Evolutionary conservation across 2,888 invertebrate species (phyloP), one percentile per base, ranked within the genome.

Genomic region (Cabera pusaria): DNA sequence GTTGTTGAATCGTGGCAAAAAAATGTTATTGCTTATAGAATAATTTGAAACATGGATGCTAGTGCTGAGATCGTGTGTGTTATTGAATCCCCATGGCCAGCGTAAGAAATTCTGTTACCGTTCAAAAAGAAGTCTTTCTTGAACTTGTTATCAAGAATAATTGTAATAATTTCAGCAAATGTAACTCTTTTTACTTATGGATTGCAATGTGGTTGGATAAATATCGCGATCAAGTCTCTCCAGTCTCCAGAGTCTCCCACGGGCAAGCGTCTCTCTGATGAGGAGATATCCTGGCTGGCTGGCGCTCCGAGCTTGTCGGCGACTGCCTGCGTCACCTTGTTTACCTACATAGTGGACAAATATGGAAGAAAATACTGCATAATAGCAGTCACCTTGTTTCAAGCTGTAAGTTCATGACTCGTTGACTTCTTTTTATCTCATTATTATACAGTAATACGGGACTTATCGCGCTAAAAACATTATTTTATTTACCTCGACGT

Each of bases 191-290:
- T 84, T 24, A 68, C 64, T 2, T 68, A 79, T 35, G 86, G 86
- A 0, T 57, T 73, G 4, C 72, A 75, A 24, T 55, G 69, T 3
- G 85, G 84, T 2, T 88, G 84, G 81, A 66, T 81, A 2, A 79
- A 88, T 0, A 78, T 82, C 0, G 72, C 76, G 37, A 56, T 78
- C 1, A 64, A 66, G 1, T 52, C 69, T 6, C 62, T 87, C 16
- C 64, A 76, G 34, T 72, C 78, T 0, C 53, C 55, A 1, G 24
- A 37, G 0, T 65, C 74, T 1, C 76, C 80, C 0, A 48, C 71
- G 1, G 76, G 71, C 2, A 37, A 24, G 1, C 61, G 71, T 0
- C 40, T 89, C 31, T 65, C 70, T 6, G 58, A 67, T 22, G 59
- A 60, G 18, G 66, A 71, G 33, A 56, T 78, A 1, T 73, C 83